A percentile compares a stretch with the other conserved stretches of the same genome.
Conservation (phyloP, 2,113 vertebrate species). For the Stegastes partitus region DNA sequence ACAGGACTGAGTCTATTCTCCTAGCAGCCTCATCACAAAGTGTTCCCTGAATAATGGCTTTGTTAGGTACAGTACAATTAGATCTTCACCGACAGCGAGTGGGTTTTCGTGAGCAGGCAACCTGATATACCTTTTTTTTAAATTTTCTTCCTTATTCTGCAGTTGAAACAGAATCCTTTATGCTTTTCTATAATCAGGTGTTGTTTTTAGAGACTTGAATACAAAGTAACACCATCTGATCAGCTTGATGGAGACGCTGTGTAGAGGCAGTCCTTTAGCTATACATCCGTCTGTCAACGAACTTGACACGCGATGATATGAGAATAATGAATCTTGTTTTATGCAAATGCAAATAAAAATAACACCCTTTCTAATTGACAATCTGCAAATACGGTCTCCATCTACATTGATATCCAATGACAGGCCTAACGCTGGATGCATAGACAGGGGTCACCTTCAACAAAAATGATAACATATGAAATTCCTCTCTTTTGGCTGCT, state of each 20-base stretch:
- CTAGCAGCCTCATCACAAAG: constrained; percentile 17
- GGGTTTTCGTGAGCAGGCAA: constrained; percentile 31
- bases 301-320: neutral
- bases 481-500: constrained; percentile 36
- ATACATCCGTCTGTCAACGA: neutral
- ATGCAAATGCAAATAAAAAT: constrained; percentile 21
- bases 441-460: constrained; percentile 32
- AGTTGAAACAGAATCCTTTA: neutral
- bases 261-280: neutral
- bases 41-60: constrained; percentile 43
- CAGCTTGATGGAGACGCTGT: neutral
- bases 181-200: constrained; percentile 9
- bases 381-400: constrained; percentile 9
- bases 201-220: constrained; percentile 6
- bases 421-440: neutral
- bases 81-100: constrained; percentile 33
- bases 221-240: constrained; percentile 5
- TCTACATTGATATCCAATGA: constrained; percentile 5
- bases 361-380: constrained; percentile 12
- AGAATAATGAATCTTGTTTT: constrained; percentile 2
- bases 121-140: constrained; percentile 34
- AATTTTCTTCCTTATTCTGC: neutral
- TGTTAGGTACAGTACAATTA: constrained; percentile 47
- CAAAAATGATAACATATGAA: constrained; percentile 39
- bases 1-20: constrained; percentile 43